phyloP scores from a whole-genome alignment of 2,113 vertebrate genomes.

The Myrmecophaga tridactyla region DNA sequence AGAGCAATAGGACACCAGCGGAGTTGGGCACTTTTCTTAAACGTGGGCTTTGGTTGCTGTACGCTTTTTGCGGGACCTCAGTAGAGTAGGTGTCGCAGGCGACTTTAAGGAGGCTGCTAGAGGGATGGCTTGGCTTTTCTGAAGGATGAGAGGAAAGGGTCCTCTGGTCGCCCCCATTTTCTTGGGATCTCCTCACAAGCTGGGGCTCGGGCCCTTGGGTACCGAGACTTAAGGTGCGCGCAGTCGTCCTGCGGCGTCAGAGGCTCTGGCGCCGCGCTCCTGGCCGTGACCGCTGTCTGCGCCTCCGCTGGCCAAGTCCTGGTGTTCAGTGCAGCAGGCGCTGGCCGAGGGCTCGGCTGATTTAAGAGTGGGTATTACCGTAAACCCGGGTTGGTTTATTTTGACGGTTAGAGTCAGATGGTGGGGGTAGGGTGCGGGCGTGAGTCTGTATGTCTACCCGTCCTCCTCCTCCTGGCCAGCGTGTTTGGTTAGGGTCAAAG shows the following conservation, averaged over 20 bases:
- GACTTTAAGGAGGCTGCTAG: background rate
- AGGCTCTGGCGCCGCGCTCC: background rate
- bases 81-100: background rate
- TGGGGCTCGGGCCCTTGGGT: background rate
- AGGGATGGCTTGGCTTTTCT: background rate
- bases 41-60: background rate
- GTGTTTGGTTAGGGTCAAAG: background rate
- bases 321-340: background rate
- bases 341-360: background rate
- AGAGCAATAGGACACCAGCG: background rate
- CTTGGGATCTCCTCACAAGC: background rate
- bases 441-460: background rate
- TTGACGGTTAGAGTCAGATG: background rate
- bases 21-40: slow-evolving; percentile 26
- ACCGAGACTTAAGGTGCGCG: background rate
- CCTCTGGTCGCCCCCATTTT: background rate
- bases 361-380: background rate
- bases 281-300: background rate
- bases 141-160: background rate
- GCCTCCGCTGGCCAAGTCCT: background rate
- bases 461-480: background rate
- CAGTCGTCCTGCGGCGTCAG: slow-evolving; percentile 25
- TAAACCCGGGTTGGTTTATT: background rate
- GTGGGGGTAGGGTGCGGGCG: background rate
- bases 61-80: background rate